Evolutionary conservation across 1,140 invertebrate species (phyloP).

Genomic region (Bombus balteatus): DNA sequence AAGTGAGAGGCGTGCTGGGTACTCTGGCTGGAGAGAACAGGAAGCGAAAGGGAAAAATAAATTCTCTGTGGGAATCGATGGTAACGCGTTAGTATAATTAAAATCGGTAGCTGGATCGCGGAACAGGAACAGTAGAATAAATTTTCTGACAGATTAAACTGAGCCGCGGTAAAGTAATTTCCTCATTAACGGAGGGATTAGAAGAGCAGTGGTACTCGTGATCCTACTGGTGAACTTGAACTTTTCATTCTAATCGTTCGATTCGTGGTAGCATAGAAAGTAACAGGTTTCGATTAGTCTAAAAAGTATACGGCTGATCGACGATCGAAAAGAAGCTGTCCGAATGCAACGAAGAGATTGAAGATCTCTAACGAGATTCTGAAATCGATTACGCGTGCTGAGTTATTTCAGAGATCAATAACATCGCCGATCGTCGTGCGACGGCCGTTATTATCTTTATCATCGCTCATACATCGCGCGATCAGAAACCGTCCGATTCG

Average conservation of each 20-base stretch:
- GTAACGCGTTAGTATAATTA: conserved; percentile 44
- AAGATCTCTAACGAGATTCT: neutral
- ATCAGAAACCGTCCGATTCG: neutral
- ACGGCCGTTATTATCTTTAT: neutral
- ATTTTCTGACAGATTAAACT: conserved; percentile 59
- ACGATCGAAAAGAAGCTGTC: neutral
- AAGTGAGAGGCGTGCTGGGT: neutral
- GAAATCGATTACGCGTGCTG: neutral
- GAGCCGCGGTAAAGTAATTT: conserved; percentile 12
- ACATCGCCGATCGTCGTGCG: neutral
- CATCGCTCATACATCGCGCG: neutral
- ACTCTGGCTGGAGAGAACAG: neutral
- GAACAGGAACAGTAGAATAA: conserved; percentile 37
- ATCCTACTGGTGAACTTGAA: conserved; percentile 3
- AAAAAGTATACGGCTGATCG: neutral
- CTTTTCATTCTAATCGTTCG: neutral
- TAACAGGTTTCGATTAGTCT: neutral
- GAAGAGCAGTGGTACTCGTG: conserved; percentile 21
- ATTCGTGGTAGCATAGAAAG: neutral
- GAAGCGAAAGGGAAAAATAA: conserved; percentile 1
- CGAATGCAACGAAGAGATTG: neutral
- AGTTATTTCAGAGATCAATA: neutral
- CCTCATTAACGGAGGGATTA: conserved; percentile 1
- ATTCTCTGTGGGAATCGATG: conserved; percentile 25
- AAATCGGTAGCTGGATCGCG: conserved; percentile 31